phyloP scores from a whole-genome alignment of 2,888 invertebrate species.

The Tenthredo mesomela region DNA sequence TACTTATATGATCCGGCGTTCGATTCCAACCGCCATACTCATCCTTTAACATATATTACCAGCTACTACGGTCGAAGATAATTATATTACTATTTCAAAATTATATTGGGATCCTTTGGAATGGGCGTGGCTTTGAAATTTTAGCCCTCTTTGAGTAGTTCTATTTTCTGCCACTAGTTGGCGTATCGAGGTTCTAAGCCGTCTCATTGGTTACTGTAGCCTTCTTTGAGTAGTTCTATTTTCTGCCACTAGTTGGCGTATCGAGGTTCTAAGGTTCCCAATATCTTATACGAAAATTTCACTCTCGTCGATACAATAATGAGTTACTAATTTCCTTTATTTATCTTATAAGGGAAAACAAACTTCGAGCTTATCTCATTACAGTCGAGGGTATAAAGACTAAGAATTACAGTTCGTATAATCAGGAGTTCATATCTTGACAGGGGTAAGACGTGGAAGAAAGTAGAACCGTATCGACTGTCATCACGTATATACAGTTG shows the following conservation, averaged over 20 bases:
- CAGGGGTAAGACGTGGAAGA: neutral
- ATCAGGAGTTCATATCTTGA: neutral
- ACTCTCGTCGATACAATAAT: neutral
- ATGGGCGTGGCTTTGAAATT: too few relatives aligned
- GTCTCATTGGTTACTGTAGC: too few relatives aligned
- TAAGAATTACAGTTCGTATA: neutral
- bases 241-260: too few relatives aligned
- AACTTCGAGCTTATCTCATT: neutral
- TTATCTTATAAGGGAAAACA: neutral
- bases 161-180: too few relatives aligned
- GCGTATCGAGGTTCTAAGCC: too few relatives aligned
- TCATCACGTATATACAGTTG: neutral
- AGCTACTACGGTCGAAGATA: neutral
- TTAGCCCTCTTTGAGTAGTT: too few relatives aligned
- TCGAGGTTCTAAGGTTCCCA: too few relatives aligned
- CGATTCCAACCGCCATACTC: conserved; percentile 34
- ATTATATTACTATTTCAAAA: too few relatives aligned
- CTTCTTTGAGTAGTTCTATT: too few relatives aligned
- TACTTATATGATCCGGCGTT: neutral
- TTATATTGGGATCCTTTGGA: too few relatives aligned
- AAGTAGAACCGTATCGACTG: neutral
- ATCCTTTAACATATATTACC: neutral
- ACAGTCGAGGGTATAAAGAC: neutral
- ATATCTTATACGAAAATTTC: neutral
- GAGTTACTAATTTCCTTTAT: neutral